These are phyloP conservation scores for Antheraea yamamai DNA, from an alignment of 2,888 invertebrate species.

Conservation along the genomic window DNA sequence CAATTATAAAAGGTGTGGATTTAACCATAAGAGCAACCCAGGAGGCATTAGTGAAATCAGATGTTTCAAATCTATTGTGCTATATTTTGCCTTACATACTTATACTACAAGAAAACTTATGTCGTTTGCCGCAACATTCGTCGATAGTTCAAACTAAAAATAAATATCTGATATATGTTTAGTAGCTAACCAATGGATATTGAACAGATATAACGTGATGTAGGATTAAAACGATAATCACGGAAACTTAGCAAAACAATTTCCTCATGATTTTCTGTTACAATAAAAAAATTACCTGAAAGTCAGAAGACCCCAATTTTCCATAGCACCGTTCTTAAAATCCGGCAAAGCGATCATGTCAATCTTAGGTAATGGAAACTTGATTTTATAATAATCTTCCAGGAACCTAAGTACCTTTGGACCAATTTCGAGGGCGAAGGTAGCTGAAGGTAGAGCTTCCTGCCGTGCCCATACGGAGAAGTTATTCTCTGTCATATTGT, in stretches of 20 bases:
- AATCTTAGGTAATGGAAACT: constrained; percentile 90
- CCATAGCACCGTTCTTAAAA: constrained; percentile 95
- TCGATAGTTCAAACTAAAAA: too few relatives aligned
- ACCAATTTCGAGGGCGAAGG: constrained; percentile 89
- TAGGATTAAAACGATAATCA: not conserved
- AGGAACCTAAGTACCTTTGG: constrained; percentile 86
- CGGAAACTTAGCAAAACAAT: not conserved
- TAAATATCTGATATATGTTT: too few relatives aligned
- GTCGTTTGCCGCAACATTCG: too few relatives aligned
- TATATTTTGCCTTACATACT: too few relatives aligned
- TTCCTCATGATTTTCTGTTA: not conserved
- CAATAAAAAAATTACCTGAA: constrained; percentile 79
- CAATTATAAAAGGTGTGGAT: too few relatives aligned
- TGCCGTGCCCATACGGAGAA: constrained; percentile 88
- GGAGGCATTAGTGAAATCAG: too few relatives aligned
- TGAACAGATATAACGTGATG: too few relatives aligned
- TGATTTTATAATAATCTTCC: constrained; percentile 88
- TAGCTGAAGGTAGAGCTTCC: constrained; percentile 86
- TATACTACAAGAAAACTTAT: too few relatives aligned
- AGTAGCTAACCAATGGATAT: too few relatives aligned
- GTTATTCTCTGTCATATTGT: constrained; percentile 78
- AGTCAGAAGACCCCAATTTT: constrained; percentile 92
- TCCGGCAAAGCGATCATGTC: constrained; percentile 97
- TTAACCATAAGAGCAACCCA: too few relatives aligned
- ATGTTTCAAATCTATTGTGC: too few relatives aligned